Conservation (phyloP, 2,797 vertebrate genomes). For the Sandelia bainsii region DNA sequence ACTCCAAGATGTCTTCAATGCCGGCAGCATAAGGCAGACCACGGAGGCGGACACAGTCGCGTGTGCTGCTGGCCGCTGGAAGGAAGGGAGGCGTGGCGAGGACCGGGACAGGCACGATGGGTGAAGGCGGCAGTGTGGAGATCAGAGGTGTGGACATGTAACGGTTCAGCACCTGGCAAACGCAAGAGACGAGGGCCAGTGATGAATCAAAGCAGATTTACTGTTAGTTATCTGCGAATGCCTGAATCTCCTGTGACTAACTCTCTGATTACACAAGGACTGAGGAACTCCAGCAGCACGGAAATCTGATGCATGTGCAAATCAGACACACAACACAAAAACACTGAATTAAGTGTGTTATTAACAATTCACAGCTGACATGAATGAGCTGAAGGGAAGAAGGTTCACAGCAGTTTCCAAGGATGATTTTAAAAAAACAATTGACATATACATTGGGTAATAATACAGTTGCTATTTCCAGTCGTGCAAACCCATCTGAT, state of each 20-base stretch:
- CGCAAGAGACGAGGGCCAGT: not conserved
- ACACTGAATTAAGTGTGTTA: not conserved
- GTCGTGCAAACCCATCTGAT: constrained; percentile 5
- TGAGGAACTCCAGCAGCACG: not conserved
- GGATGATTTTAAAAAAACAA: not conserved
- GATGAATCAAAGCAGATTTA: not conserved
- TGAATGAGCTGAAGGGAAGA: not conserved
- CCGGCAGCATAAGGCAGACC: constrained; percentile 95
- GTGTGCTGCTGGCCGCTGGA: constrained; percentile 83
- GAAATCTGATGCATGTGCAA: not conserved
- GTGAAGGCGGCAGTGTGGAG: constrained; percentile 89
- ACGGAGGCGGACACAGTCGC: constrained; percentile 92
- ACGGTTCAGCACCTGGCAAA: constrained; percentile 91
- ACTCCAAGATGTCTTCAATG: constrained; percentile 96
- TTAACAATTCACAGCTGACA: not conserved
- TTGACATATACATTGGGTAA: not conserved
- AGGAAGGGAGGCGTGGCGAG: constrained; percentile 89
- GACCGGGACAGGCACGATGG: constrained; percentile 87
- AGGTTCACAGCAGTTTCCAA: not conserved
- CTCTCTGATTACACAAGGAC: no score
- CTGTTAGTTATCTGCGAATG: not conserved
- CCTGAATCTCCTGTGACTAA: not conserved
- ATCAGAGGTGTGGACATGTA: constrained; percentile 95
- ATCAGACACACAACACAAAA: not conserved
- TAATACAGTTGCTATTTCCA: not conserved